Evolutionary conservation across 2,797 vertebrate genomes (phyloP).

Genomic region (Schizopygopsis pylzovi): DNA sequence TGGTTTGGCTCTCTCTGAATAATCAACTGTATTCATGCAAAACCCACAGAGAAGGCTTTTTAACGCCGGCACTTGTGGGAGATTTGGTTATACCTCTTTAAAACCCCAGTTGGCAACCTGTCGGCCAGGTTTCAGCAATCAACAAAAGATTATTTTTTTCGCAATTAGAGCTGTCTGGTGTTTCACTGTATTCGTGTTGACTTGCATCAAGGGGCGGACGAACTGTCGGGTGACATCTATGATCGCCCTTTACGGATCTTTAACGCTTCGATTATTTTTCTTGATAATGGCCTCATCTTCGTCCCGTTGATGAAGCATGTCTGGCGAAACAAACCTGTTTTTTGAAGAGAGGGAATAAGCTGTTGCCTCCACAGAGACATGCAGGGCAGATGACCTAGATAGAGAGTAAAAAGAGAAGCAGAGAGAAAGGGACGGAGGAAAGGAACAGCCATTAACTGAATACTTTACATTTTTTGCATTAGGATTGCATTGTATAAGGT

Average conservation of each 20-base stretch:
- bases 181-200: slow-evolving; percentile 15
- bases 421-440: slow-evolving; percentile 22
- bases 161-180: slow-evolving; percentile 1
- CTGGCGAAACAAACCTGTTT: slow-evolving; percentile 48
- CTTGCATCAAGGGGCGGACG: slow-evolving; percentile 12
- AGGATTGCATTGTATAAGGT: slow-evolving; percentile 18
- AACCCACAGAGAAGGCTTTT: slow-evolving; percentile 32
- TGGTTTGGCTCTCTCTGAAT: slow-evolving; percentile 56
- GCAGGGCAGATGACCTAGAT: slow-evolving; percentile 65
- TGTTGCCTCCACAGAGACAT: slow-evolving; percentile 47
- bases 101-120: slow-evolving; percentile 20
- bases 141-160: slow-evolving; percentile 21
- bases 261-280: slow-evolving; percentile 29
- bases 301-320: slow-evolving; percentile 10
- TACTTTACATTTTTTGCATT: slow-evolving; percentile 46
- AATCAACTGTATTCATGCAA: slow-evolving; percentile 57
- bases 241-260: slow-evolving; percentile 18
- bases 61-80: slow-evolving; percentile 26
- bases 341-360: slow-evolving; percentile 43
- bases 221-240: slow-evolving; percentile 5
- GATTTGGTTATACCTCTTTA: slow-evolving; percentile 45
- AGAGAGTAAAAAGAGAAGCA: slow-evolving; percentile 49
- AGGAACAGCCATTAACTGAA: slow-evolving; percentile 41
- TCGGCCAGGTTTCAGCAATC: slow-evolving; percentile 23
- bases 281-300: slow-evolving; percentile 35